phyloP scores from a whole-genome alignment of 2,888 invertebrate species.

The Steinernema hermaphroditum region DNA sequence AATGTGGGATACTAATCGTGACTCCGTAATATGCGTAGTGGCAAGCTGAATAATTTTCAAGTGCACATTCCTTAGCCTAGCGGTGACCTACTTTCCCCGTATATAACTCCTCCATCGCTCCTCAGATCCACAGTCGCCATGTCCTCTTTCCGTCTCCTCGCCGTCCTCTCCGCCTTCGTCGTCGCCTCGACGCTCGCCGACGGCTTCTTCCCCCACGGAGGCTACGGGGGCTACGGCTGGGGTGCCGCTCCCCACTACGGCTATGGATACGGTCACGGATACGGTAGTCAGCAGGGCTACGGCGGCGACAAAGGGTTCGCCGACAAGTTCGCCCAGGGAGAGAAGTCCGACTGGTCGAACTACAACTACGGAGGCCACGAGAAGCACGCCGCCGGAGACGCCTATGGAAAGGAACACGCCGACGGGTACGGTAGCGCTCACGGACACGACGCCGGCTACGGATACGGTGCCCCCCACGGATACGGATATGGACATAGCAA shows the following conservation, averaged over 20 bases:
- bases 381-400: neutral
- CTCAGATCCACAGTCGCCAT: neutral
- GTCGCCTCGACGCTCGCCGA: conserved; percentile 3
- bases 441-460: neutral
- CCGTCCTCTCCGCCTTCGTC: conserved; percentile 4
- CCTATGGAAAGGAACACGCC: neutral
- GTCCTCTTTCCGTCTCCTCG: neutral
- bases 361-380: conserved; percentile 9
- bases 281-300: neutral
- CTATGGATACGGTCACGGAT: neutral
- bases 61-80: too few relatives aligned
- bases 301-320: neutral
- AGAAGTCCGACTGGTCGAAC: neutral
- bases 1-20: too few relatives aligned
- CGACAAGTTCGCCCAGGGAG: neutral
- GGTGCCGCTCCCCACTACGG: neutral
- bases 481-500: neutral
- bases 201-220: neutral
- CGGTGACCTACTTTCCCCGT: too few relatives aligned
- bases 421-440: conserved; percentile 5
- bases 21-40: too few relatives aligned
- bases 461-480: conserved; percentile 29
- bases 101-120: too few relatives aligned
- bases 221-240: conserved; percentile 2
- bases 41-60: too few relatives aligned